Base-by-base conservation (phyloP, 2,797 vertebrate genomes). In the Acrocephalus scirpaceus region DNA sequence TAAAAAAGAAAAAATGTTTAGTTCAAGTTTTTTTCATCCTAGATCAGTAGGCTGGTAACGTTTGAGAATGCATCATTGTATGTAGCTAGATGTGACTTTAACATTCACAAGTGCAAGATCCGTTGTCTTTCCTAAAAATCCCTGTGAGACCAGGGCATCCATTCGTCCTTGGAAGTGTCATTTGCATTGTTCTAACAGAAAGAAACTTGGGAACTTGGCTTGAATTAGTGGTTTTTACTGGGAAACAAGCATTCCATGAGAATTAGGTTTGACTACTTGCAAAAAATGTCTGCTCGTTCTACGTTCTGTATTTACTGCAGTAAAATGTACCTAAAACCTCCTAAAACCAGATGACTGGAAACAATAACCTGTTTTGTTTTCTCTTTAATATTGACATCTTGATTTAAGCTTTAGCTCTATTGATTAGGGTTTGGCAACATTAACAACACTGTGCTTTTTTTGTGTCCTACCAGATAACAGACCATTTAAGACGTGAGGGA, bases 21-120 rank as follows among this genome's bases (percentile, higher is more conserved):
- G 79, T 92, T 96, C 91, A 93, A 90, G 96, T 88, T 76, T 94
- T 94, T 95, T 93, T 89, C 61, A 86, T 81, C 76, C 77, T 89
- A 80, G 58, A 80, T 82, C 71, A 86, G 81, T 61, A 86, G 74
- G 85, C 78, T 77, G 86, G 53, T 93, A 73, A 88, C 32, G 0
- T 78, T 51, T 71, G 66, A 91, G 70, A 84, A 76, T 13, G 32
- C 17, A 53, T 81, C 38, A 11, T 58, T 40, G 2, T 74, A 26
- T 85, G 83, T 27, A 86, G 75, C 71, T 65, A 8, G 14, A 44
- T 4, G n/a, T 70, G 30, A 84, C 58, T 84, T 74, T 67, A 69
- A 71, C 77, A 73, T 83, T 90, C 73, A 77, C 23, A 54, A 91
- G 72, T 77, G 80, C 71, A 78, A 75, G 74, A 64, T 47, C 64